phyloP scores from a whole-genome alignment of 2,888 invertebrate species.

The Nineta flava region DNA sequence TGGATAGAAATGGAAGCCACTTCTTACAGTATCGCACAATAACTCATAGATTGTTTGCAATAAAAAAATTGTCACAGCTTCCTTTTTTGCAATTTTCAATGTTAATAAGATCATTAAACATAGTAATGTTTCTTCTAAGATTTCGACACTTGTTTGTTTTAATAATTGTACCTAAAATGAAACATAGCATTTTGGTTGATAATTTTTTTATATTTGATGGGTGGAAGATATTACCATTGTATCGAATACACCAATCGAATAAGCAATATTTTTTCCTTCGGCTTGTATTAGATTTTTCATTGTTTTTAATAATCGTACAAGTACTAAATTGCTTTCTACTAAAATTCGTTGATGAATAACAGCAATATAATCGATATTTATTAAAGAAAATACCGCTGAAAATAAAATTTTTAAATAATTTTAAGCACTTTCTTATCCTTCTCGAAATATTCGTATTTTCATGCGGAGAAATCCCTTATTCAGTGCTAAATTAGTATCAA shows the following conservation, averaged over 20 bases:
- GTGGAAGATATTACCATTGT: not conserved
- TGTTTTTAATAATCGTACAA: not conserved
- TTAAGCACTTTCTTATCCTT: too few species aligned
- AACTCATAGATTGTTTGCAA: too few species aligned
- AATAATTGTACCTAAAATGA: too few species aligned
- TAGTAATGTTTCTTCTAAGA: not conserved
- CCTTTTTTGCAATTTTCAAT: not conserved
- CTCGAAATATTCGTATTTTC: too few species aligned
- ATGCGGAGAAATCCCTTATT: too few species aligned
- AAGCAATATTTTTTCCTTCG: not conserved
- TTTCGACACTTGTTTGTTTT: too few species aligned
- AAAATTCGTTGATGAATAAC: not conserved
- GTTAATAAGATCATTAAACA: not conserved
- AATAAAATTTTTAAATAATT: conserved; percentile 3
- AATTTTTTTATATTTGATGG: too few species aligned
- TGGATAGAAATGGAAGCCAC: too few species aligned
- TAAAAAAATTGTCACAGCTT: too few species aligned
- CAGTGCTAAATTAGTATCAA: too few species aligned
- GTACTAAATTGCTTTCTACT: not conserved
- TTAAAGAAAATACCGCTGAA: not conserved
- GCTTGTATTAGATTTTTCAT: not conserved
- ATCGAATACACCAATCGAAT: not conserved
- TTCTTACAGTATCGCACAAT: too few species aligned
- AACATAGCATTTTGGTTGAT: too few species aligned
- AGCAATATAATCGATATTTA: not conserved